Conservation (phyloP, 2,888 invertebrate species). For the Amblyteles armatorius region DNA sequence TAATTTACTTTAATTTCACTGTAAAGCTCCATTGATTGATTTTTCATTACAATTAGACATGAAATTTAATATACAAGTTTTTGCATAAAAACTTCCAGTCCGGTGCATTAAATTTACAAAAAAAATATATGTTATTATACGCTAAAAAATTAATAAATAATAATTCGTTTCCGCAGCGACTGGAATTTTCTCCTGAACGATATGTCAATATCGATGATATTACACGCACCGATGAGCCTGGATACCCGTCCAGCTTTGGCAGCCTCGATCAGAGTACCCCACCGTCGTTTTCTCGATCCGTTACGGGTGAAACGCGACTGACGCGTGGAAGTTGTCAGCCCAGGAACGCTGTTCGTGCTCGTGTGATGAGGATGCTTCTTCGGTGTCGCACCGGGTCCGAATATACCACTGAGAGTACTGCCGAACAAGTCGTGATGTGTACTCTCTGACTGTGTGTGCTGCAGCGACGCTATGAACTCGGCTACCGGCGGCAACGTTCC, state of each 20-base stretch:
- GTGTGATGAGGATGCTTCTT: conserved; percentile 85
- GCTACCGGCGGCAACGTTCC: conserved; percentile 90
- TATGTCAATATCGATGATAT: conserved; percentile 9
- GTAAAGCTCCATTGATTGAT: too few relatives aligned
- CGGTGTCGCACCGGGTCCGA: conserved; percentile 85
- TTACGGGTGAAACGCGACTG: conserved; percentile 73
- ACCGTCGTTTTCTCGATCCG: conserved; percentile 89
- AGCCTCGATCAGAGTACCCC: conserved; percentile 95
- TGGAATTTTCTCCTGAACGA: not conserved
- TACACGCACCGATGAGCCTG: conserved; percentile 88
- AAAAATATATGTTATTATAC: too few relatives aligned
- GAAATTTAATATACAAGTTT: too few relatives aligned
- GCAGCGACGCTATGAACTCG: conserved; percentile 91
- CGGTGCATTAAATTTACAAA: too few relatives aligned
- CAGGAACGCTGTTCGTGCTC: conserved; percentile 82
- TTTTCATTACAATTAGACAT: too few relatives aligned
- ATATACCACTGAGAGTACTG: conserved; percentile 90
- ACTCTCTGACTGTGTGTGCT: conserved; percentile 86
- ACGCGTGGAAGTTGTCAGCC: conserved; percentile 75
- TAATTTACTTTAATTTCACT: too few relatives aligned
- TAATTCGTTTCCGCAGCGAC: too few relatives aligned
- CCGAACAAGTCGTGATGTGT: conserved; percentile 88
- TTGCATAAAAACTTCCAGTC: too few relatives aligned
- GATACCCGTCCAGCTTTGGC: conserved; percentile 93
- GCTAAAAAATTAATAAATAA: too few relatives aligned